Evolutionary conservation across 2,888 invertebrate genomes (phyloP).

Genomic region (Acleris laterana): DNA sequence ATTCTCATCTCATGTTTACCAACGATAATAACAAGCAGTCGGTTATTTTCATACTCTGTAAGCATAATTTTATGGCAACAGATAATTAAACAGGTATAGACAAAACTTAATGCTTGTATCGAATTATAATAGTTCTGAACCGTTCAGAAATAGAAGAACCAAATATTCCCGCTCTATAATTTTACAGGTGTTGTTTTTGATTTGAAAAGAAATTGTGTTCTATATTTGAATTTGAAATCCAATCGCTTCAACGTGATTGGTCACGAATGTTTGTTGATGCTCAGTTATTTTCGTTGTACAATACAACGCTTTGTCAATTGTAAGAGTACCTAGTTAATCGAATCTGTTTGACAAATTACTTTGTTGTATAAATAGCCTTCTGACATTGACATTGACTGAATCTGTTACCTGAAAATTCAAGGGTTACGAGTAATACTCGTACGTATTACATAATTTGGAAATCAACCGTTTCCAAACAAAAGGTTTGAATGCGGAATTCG

Average conservation of each 20-base stretch:
- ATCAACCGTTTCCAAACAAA: background rate
- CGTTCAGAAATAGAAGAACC: background rate
- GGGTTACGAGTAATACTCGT: background rate
- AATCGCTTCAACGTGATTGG: conserved; percentile 16
- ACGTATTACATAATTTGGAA: conserved; percentile 9
- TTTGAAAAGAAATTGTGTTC: conserved; percentile 11
- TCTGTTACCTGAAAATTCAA: conserved; percentile 13
- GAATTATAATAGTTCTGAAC: background rate
- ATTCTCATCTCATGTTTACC: conserved; percentile 11
- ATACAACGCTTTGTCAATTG: conserved; percentile 20
- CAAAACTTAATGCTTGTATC: too few relatives aligned
- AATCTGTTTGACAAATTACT: conserved; percentile 23
- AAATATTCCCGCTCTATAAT: background rate
- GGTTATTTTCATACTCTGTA: background rate
- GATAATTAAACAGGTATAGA: too few relatives aligned
- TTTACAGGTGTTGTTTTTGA: background rate
- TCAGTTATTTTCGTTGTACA: conserved; percentile 16
- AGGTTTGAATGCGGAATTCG: background rate
- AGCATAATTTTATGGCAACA: too few relatives aligned
- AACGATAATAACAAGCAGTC: conserved; percentile 3
- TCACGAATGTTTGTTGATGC: conserved; percentile 24
- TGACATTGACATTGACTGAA: conserved; percentile 34
- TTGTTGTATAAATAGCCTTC: conserved; percentile 7
- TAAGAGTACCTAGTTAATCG: conserved; percentile 8
- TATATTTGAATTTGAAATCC: conserved; percentile 25